A percentile compares a stretch with the other conserved stretches of the same genome.
phyloP scores from a whole-genome alignment of 1,140 invertebrate species.

The Drosophila sp. region DNA sequence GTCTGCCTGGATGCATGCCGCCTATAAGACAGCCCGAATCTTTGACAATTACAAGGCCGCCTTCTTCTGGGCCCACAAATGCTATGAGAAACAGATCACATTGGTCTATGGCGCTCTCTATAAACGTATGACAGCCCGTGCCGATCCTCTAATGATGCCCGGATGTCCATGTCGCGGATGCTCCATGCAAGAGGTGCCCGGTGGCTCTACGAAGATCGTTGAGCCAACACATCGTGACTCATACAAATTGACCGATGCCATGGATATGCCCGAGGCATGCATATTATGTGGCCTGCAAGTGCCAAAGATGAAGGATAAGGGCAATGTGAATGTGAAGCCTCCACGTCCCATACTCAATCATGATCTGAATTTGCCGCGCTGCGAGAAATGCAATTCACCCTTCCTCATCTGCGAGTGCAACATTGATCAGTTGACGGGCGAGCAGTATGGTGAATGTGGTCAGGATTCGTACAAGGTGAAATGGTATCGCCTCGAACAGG shows the following conservation, averaged over 20 bases:
- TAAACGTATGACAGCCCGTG: conserved; percentile 55
- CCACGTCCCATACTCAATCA: conserved; percentile 63
- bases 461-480: conserved; percentile 74
- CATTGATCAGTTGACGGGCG: conserved; percentile 64
- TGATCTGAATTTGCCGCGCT: conserved; percentile 57
- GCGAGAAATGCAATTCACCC: conserved; percentile 58
- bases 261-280: conserved; percentile 48
- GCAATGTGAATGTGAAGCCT: conserved; percentile 15
- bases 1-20: conserved; percentile 63
- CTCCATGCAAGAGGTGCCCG: conserved; percentile 44
- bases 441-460: conserved; percentile 64
- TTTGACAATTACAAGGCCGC: conserved; percentile 65
- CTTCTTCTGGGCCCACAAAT: conserved; percentile 70
- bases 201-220: conserved; percentile 39
- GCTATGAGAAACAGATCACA: conserved; percentile 63
- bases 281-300: conserved; percentile 64
- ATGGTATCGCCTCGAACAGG: conserved; percentile 64
- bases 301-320: conserved; percentile 28
- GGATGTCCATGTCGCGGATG: conserved; percentile 50
- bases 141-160: conserved; percentile 46
- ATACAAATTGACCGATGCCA: conserved; percentile 40
- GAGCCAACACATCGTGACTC: conserved; percentile 11
- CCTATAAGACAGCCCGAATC: conserved; percentile 54
- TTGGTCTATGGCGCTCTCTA: conserved; percentile 49
- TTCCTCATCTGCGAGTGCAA: conserved; percentile 70